These are phyloP conservation scores for Rhipidura dahli DNA, from an alignment of 2,113 vertebrate species.

Conservation along the genomic window DNA sequence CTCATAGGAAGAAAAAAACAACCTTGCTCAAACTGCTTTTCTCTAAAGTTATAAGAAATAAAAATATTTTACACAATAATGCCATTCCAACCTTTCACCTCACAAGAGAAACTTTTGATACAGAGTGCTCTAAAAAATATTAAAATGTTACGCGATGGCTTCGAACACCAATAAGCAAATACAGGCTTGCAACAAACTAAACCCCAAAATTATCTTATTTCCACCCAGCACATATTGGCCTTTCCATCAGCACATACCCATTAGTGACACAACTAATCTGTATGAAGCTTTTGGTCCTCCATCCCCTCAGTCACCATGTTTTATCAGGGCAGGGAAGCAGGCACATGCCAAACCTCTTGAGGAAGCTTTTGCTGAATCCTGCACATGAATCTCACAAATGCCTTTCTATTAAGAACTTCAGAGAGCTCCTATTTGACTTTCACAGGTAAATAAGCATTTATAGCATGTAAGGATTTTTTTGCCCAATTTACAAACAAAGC, in stretches of 20 bases:
- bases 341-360: background rate
- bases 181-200: background rate
- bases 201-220: fast-evolving
- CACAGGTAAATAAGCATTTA: background rate
- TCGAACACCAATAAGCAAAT: background rate
- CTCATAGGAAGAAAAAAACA: background rate
- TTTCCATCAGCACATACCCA: background rate
- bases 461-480: background rate
- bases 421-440: background rate
- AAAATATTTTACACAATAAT: background rate
- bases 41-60: background rate
- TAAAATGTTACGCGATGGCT: fast-evolving
- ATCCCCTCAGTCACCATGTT: background rate
- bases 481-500: background rate
- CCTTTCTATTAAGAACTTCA: background rate
- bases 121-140: background rate
- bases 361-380: background rate
- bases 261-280: background rate
- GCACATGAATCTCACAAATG: background rate
- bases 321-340: background rate
- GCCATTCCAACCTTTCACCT: background rate
- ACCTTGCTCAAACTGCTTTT: background rate
- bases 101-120: background rate
- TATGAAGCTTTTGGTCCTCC: background rate
- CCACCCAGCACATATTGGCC: background rate